Evolutionary conservation across 2,888 invertebrate genomes (phyloP).

Genomic region (Eledone cirrhosa): DNA sequence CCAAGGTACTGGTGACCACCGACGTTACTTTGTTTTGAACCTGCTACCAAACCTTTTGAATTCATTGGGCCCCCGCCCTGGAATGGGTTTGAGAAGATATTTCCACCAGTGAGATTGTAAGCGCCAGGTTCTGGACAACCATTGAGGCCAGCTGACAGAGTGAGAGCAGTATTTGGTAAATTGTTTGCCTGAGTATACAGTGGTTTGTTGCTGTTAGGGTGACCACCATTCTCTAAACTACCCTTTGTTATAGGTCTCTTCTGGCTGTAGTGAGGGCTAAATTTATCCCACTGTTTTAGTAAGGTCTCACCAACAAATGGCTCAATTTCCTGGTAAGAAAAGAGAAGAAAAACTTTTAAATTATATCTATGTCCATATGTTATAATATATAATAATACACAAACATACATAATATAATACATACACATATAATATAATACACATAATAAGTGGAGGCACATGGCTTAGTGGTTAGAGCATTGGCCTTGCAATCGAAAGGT

Average conservation of each 20-base stretch:
- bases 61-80: no score
- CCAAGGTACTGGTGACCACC: no score
- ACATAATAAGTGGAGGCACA: no score
- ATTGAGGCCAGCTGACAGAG: slow-evolving; percentile 3
- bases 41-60: no score
- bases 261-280: not conserved
- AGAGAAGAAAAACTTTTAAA: not conserved
- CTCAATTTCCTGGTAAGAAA: slow-evolving; percentile 67
- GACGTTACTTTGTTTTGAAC: no score
- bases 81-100: not conserved
- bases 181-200: slow-evolving; percentile 43
- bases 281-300: slow-evolving; percentile 67
- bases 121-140: not conserved
- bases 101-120: not conserved
- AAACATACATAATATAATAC: no score
- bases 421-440: no score
- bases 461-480: no score
- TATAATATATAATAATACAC: not conserved
- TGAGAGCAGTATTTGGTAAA: not conserved
- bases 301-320: slow-evolving; percentile 67
- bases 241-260: slow-evolving; percentile 3
- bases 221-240: not conserved
- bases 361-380: not conserved
- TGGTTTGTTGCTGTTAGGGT: not conserved
- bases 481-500: no score